Evolutionary conservation across 2,797 vertebrate genomes (phyloP), one percentile per base, ranked within the genome.

Genomic region (Buceros bicornis): DNA sequence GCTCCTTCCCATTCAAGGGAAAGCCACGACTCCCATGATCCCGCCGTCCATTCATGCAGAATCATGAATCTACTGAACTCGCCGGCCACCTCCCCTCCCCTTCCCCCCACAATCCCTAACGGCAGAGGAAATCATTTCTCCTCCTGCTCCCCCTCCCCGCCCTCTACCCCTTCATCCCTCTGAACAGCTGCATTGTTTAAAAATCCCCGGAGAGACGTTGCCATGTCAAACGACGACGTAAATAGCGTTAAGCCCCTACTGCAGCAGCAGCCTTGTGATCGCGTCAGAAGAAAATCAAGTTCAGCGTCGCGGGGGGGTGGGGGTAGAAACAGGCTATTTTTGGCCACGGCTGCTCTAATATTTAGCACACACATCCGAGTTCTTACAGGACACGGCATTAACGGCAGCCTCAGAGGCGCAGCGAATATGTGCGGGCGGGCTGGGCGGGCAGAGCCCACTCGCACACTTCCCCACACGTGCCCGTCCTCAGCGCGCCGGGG

Each of bases 211-310:
- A 84, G 97, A 95, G 79, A 96, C 78, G 96, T 87, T 98, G 95
- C 94, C 95, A 94, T 96, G 95, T 97, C 96, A 97, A 97, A 97
- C 61, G 85, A 97, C 93, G 87, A 96, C 92, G 89, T 97, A 97
- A 98, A 96, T 95, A 96, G 95, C 95, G 97, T 96, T 97, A 97
- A 97, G 90, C 74, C 93, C 74, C 96, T 95, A 83, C 84, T 96
- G 96, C 95, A 97, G 93, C 95, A 94, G 94, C 95, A 95, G 94
- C 54, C 93, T 94, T 96, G 93, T 88, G 95, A 97, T 88, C 93
- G 42, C 91, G 50, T 96, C 97, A 97, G 85, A 92, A 97, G 89
- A 97, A 97, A 97, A 97, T 93, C 92, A 95, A 97, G 97, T 97
- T 96, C 95, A 96, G 2, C 65, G 5, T 65, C 45, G 24, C 10